Evolutionary conservation across 2,888 invertebrate species (phyloP).

Genomic region (Polylopha cassiicola): DNA sequence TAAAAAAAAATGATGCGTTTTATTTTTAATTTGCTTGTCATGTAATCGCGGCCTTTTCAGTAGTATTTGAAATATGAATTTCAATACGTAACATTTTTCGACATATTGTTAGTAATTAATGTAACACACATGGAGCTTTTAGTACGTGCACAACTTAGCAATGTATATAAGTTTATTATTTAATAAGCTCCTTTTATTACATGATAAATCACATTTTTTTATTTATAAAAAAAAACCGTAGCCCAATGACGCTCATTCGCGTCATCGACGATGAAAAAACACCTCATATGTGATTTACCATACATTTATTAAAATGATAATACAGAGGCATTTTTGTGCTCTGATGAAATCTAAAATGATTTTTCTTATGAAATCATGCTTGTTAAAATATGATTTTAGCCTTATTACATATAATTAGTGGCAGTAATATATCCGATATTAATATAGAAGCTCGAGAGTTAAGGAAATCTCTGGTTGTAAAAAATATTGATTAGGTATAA

Average conservation of each 20-base stretch:
- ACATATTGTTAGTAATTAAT: slow-evolving; percentile 4
- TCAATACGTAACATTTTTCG: slow-evolving; percentile 16
- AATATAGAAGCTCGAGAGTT: too few relatives aligned
- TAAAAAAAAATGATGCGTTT: too few relatives aligned
- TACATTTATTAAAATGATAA: slow-evolving; percentile 30
- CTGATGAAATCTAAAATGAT: slow-evolving; percentile 32
- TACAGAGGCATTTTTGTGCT: slow-evolving; percentile 48
- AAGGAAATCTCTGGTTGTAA: too few relatives aligned
- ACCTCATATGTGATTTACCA: slow-evolving; percentile 5
- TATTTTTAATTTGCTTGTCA: too few relatives aligned
- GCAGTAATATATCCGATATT: too few relatives aligned
- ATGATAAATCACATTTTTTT: slow-evolving; percentile 5
- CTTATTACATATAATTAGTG: too few relatives aligned
- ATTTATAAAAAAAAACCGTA: too few relatives aligned
- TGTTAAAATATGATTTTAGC: neutral
- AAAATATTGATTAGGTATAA: too few relatives aligned
- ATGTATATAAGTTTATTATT: neutral
- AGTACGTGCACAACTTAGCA: slow-evolving; percentile 18
- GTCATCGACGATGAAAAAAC: too few relatives aligned
- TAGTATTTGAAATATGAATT: neutral
- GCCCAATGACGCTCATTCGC: too few relatives aligned
- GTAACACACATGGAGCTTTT: slow-evolving; percentile 10
- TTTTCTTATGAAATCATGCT: slow-evolving; percentile 15
- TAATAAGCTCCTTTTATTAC: neutral
- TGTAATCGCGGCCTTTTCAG: neutral